Conservation (phyloP, 2,797 vertebrate species). For the Tokudaia tokunoshimensis region DNA sequence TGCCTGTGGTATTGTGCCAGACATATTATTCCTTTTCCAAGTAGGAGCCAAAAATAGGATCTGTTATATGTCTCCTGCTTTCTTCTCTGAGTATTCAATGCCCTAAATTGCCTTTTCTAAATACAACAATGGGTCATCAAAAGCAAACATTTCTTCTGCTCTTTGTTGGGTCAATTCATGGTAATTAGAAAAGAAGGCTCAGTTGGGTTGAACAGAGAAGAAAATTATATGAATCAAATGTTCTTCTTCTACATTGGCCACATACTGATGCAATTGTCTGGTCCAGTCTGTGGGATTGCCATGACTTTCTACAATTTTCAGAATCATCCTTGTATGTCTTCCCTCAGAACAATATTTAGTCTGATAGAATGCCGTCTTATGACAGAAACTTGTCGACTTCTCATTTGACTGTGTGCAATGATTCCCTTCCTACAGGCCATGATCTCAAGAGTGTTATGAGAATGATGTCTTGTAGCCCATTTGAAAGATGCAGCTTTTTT, state of each 20-base stretch:
- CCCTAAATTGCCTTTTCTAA: not conserved
- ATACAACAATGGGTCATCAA: slow-evolving; percentile 58
- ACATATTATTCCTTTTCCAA: slow-evolving; percentile 56
- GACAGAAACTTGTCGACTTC: slow-evolving; percentile 4
- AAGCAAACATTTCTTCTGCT: slow-evolving; percentile 55
- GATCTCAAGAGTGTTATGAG: not conserved
- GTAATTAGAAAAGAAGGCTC: slow-evolving; percentile 64
- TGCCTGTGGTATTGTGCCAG: slow-evolving; percentile 10
- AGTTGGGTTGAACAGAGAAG: slow-evolving; percentile 55
- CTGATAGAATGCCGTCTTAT: not conserved
- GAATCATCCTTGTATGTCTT: not conserved
- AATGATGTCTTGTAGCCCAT: not conserved
- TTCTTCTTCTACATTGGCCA: not conserved
- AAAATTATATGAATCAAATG: slow-evolving; percentile 70
- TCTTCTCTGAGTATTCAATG: not conserved
- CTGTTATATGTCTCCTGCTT: slow-evolving; percentile 28
- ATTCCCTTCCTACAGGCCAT: slow-evolving; percentile 4
- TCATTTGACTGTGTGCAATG: not conserved
- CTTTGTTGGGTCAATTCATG: slow-evolving; percentile 38
- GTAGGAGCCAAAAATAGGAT: slow-evolving; percentile 36
- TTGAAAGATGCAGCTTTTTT: not conserved
- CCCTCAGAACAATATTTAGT: slow-evolving; percentile 37
- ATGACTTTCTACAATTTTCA: not conserved
- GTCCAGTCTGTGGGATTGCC: not conserved
- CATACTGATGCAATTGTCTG: not conserved